Base-by-base conservation (phyloP, 2,888 invertebrate species). In the Calliphora vomitoria region DNA sequence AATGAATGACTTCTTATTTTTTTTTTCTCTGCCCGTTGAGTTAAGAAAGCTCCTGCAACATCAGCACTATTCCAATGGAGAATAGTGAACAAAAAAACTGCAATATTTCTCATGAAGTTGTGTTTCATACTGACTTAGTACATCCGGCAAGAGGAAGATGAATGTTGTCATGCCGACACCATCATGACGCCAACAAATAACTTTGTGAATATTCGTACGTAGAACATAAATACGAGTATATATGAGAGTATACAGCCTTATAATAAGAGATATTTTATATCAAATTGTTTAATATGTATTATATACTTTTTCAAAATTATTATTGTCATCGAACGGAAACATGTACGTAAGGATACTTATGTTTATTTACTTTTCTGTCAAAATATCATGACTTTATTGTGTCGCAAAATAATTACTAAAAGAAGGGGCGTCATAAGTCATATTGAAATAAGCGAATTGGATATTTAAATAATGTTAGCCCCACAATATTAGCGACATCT, bases 101-200 rank as follows among this genome's bases (percentile, higher is more conserved):
- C 88, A 86, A 84, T 86, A 84, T 88, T 89, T 89, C 87, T 89
- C 82, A 88, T 86, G 82, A 87, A 79, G 82, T 87, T 85, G 85
- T 87, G 79, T 85, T 84, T 82, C 85, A 86, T 78, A 89, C 89
- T 90, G 90, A 90, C 89, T 88, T 90, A 89, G 90, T 89, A 91
- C 90, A 92, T 92, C 92, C 92, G 92, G 93, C 90, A 90, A 90
- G 89, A 91, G 92, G 82, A 93, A 92, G 93, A 92, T 92, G 92
- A 91, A 93, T 92, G 92, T 91, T 90, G 90, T 89, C 90, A 81
- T 90, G 91, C 90, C 91, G 91, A 91, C 91, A 92, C 91, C 92
- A 91, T 90, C 91, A 91, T 90, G 92, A 92, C 92, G 92, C 92
- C 93, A 92, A 90, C 83, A 82, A 62, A 78, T 85, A 80, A 69